These are phyloP conservation scores for Bellardia pandia DNA, from an alignment of 2,888 invertebrate genomes.

Conservation along the genomic window DNA sequence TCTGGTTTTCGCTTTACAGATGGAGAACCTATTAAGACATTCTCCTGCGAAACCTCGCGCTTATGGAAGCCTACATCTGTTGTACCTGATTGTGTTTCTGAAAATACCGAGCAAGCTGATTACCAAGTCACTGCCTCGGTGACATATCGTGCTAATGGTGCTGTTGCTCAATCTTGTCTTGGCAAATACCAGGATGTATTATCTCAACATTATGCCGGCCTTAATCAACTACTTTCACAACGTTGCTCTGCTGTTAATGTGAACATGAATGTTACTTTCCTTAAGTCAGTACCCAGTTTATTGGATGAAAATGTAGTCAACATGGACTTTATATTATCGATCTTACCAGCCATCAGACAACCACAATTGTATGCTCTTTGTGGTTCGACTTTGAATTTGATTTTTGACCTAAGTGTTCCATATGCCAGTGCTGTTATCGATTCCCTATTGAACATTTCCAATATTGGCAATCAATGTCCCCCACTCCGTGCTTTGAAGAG, in stretches of 20 bases:
- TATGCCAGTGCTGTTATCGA: slow-evolving; percentile 96
- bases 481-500: slow-evolving; percentile 94
- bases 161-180: slow-evolving; percentile 92
- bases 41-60: slow-evolving; percentile 91
- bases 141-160: slow-evolving; percentile 94
- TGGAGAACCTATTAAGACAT: slow-evolving; percentile 94
- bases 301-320: slow-evolving; percentile 94
- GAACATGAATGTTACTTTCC: slow-evolving; percentile 96
- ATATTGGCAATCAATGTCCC: slow-evolving; percentile 96
- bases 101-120: slow-evolving; percentile 97
- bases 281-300: slow-evolving; percentile 91
- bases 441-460: slow-evolving; percentile 93
- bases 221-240: slow-evolving; percentile 93
- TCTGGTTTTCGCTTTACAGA: slow-evolving; percentile 95
- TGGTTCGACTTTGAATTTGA: slow-evolving; percentile 95
- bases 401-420: slow-evolving; percentile 97
- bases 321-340: slow-evolving; percentile 94
- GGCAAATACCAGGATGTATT: slow-evolving; percentile 93
- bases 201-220: slow-evolving; percentile 90
- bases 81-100: slow-evolving; percentile 97
- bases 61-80: slow-evolving; percentile 95
- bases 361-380: slow-evolving; percentile 97
- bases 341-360: slow-evolving; percentile 94
- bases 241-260: slow-evolving; percentile 97
- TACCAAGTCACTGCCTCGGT: slow-evolving; percentile 95